Percentiles rank a stretch among this genome's conserved stretches.
These are phyloP conservation scores for Pampusana beccarii DNA, from an alignment of 2,113 vertebrate genomes.

Conservation along the genomic window DNA sequence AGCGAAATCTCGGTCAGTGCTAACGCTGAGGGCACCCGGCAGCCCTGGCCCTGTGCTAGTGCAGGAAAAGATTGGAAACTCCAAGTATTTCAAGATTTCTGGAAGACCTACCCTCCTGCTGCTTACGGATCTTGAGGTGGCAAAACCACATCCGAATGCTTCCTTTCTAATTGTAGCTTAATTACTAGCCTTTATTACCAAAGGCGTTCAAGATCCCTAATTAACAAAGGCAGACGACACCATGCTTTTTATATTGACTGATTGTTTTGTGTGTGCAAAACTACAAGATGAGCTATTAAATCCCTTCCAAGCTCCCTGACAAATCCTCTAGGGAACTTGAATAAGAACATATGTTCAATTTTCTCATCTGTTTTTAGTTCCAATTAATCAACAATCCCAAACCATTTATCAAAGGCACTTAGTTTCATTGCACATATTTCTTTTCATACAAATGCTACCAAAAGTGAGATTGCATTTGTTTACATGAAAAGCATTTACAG, in stretches of 20 bases:
- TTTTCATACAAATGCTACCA: neutral
- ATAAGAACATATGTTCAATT: conserved; percentile 39
- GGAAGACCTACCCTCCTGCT: neutral
- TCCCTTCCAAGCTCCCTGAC: neutral
- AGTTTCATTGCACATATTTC: neutral
- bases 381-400: conserved; percentile 31
- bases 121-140: neutral
- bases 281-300: conserved; percentile 21
- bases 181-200: conserved; percentile 19
- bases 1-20: rapidly evolving
- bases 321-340: conserved; percentile 24
- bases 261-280: conserved; percentile 25
- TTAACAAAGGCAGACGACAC: neutral
- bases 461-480: conserved; percentile 10
- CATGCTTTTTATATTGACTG: conserved; percentile 22
- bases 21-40: neutral
- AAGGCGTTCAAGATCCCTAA: neutral
- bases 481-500: neutral
- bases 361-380: conserved; percentile 59
- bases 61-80: neutral
- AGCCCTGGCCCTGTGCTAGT: rapidly evolving
- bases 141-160: conserved; percentile 10
- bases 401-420: neutral
- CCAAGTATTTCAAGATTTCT: neutral
- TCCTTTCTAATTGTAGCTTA: conserved; percentile 35